Evolutionary conservation across 2,113 vertebrate genomes (phyloP), one percentile per base, ranked within the genome.

Genomic region (Sinocyclocheilus maitianheensis): DNA sequence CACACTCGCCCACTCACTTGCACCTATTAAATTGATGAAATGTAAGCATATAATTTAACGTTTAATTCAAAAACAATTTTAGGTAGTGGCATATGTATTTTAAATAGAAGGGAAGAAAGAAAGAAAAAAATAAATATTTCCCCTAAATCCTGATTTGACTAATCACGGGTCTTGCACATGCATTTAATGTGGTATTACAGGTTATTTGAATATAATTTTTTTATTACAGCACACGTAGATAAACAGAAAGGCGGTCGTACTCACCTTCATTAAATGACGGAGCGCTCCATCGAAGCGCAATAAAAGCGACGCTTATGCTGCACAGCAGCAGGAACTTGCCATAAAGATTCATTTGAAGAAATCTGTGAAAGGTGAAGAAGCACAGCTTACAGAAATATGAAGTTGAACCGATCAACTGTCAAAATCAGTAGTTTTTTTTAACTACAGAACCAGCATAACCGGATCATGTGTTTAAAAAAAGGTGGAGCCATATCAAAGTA

Each of bases 191-290:
- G 16, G 4, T 71, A 37, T 71, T 37, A 71, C 0, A 71, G 30
- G 7, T 18, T 37, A 30, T 20, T 20, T 1, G 16, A 9, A 69
- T 10, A 71, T 71, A 13, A 0, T 1, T 74, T 74, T 46, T 74
- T n/a, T 46, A 37, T 71, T 71, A 74, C 37, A 74, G 20, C 71
- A 74, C 71, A 74, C 37, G 12, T 67, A 13, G 20, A 74, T 46
- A 46, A 46, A 74, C 10, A 74, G 1, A 22, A 71, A 37, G 30
- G 46, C 9, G 0, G 4, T 20, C 10, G 4, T 43, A 53, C 89
- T 92, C 26, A 95, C 94, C 94, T 88, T 91, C 40, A 24, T 92
- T 63, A 83, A 95, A 95, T 2, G 86, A 81, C 0, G 93, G 91
- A 34, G 75, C 60, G 48, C 48, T 92, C 94, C 93, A 94, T 48